Evolutionary conservation across 2,888 invertebrate species (phyloP), one percentile per base, ranked within the genome.

Genomic region (Xestia ashworthii): DNA sequence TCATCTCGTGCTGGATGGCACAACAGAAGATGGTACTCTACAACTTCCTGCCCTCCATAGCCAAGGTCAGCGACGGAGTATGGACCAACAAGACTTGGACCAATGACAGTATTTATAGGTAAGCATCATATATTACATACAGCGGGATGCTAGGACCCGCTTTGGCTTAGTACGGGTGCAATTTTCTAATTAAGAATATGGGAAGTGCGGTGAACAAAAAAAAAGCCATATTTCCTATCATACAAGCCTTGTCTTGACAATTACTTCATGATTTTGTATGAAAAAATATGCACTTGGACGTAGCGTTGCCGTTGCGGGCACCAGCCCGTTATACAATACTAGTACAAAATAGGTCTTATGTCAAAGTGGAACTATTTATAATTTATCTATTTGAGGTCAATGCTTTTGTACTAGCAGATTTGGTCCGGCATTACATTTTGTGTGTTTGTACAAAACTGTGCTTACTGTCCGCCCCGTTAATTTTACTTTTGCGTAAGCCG

Each of bases 31-130:
- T 89, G 89, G 94, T 95, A 5, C 87, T 91, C 14, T 95, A 97
- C 87, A 97, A 98, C 91, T 98, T 97, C 92, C 91, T 98, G 89
- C 98, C 98, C 0, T 97, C 98, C 0, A 97, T 98, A 53, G 91
- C 97, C 0, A 97, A 97, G 85, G 95, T 95, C 6, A 92, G 93
- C 5, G 96, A 97, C 5, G 96, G 97, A 69, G 89, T 93, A 0
- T 98, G 98, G 96, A 90, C 82, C 19, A 96, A 96, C 76, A 95
- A 93, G 95, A 93, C 96, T 0, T 98, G 98, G 98, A 97, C 97
- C 6, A 96, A 97, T 46, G 97, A 97, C 8, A 97, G 96, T 46
- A 96, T 94, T 69, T 96, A 95, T 83, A 94, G 95, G 96, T 95
- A 88, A 87, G 76, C 65, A 41, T 12, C 16, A 25, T 16, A 16